Conservation (phyloP, 2,113 vertebrate genomes). For the Pelusios castaneus region DNA sequence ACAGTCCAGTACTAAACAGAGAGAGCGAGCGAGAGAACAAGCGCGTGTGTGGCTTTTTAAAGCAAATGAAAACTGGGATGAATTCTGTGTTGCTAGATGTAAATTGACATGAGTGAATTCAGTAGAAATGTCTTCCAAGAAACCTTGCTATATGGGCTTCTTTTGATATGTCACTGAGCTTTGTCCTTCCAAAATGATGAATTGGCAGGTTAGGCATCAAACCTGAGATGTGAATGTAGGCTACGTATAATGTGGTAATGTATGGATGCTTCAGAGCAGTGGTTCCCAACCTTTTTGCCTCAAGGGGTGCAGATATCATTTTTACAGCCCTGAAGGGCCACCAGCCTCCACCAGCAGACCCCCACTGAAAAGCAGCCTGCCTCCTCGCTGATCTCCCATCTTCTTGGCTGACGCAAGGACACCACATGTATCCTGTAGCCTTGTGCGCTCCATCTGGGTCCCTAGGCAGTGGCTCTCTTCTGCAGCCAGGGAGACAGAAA, state of each 20-base stretch:
- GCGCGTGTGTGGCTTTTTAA: neutral
- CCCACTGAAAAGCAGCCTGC: too few relatives aligned
- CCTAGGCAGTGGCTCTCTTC: too few relatives aligned
- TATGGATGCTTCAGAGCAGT: neutral
- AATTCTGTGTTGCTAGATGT: neutral
- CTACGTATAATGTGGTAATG: neutral
- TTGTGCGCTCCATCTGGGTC: too few relatives aligned
- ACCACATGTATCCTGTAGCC: too few relatives aligned
- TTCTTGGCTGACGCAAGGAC: too few relatives aligned
- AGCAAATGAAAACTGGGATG: neutral
- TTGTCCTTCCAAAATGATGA: slow-evolving; percentile 30
- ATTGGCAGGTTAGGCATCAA: neutral
- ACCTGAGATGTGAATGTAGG: neutral
- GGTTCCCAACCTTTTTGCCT: too few relatives aligned
- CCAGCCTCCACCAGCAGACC: too few relatives aligned
- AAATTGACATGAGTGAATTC: neutral
- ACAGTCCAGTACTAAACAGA: neutral
- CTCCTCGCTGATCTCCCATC: too few relatives aligned
- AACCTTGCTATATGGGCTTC: neutral
- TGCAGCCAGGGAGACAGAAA: too few relatives aligned
- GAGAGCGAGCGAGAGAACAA: neutral
- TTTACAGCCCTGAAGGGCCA: too few relatives aligned
- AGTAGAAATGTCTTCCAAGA: neutral
- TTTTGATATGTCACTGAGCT: slow-evolving; percentile 14
- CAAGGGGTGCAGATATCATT: too few relatives aligned